Base-by-base conservation (phyloP, 2,113 vertebrate species). In the Proteles cristata region DNA sequence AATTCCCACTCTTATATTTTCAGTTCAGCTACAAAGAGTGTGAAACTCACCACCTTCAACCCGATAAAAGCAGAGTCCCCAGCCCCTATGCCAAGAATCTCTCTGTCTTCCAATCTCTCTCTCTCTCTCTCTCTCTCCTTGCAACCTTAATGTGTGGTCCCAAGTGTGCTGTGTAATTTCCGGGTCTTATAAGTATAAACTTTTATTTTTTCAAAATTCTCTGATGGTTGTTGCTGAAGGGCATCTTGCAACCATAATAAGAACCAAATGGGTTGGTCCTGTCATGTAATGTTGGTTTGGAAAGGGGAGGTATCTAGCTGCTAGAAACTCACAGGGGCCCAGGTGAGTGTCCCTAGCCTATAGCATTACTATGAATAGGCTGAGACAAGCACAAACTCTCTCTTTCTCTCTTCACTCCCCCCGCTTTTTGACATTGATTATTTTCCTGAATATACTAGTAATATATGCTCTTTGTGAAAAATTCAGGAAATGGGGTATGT, bases 401-500 rank as follows among this genome's bases (percentile, higher is more conserved):
- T 33, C 4, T 23, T 35, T 14, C n/a, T 12, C 65, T 45, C 28
- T 28, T 73, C 26, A 25, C 33, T 15, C 26, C 17, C 43, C 33
- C 25, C 14, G 4, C 79, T 35, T 55, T n/a, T 86, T 12, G 55
- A 90, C 33, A 11, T 31, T 33, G 33, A 66, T 43, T 81, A 66
- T 81, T 95, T 58, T 97, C 96, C 23, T 84, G 53, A 88, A 33
- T 53, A 55, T 63, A 7, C 19, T 84, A 90, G 7, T 61, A 91
- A 82, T 53, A 50, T 45, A 73, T 23, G 2, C 14, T 91, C 2
- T 43, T 90, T 50, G 15, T 83, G 55, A 92, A 88, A 88, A 68
- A 43, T 43, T 74, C 86, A 66, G 97, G 50, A 95, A 88, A 48
- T 66, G 63, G 28, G 53, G 23, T 66, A 76, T 65, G 16, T 71